These are phyloP conservation scores for Daktulosphaira vitifoliae DNA, from an alignment of 1,140 invertebrate species.

Conservation along the genomic window DNA sequence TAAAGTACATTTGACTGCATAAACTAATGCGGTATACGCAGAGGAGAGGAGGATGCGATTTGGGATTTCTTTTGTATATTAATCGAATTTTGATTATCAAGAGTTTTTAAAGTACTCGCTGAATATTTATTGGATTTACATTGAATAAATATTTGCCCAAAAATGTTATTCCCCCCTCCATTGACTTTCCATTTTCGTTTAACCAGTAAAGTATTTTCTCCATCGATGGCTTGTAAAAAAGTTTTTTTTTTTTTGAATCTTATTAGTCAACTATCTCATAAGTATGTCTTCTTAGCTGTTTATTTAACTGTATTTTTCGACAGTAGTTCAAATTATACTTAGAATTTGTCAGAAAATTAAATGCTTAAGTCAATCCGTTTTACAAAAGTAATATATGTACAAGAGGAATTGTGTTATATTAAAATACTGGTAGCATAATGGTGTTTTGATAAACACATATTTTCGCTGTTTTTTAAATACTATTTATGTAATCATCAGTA, in stretches of 20 bases:
- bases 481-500: too few relatives aligned
- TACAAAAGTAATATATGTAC: too few relatives aligned
- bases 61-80: slow-evolving; percentile 2
- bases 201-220: slow-evolving; percentile 4
- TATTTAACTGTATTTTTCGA: neutral
- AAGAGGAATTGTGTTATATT: too few relatives aligned
- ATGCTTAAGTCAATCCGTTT: slow-evolving; percentile 27
- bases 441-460: too few relatives aligned
- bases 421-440: too few relatives aligned
- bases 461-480: too few relatives aligned
- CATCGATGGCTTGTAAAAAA: slow-evolving; percentile 18
- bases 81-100: slow-evolving; percentile 29
- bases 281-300: neutral
- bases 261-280: slow-evolving; percentile 26
- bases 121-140: slow-evolving; percentile 29
- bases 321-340: slow-evolving; percentile 14
- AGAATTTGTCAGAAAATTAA: slow-evolving; percentile 6
- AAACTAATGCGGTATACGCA: neutral
- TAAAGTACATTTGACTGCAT: slow-evolving; percentile 6
- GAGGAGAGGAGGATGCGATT: neutral
- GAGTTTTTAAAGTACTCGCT: neutral
- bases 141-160: slow-evolving; percentile 29
- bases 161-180: slow-evolving; percentile 2
- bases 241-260: slow-evolving; percentile 30
- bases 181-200: neutral